Conservation (phyloP, 2,113 vertebrate species). For the human (Homo sapiens) region GRCh38 chr7:82298501-82299000, state of each 20-base stretch:
- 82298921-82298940: too few species aligned
- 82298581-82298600: neutral
- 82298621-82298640: neutral
- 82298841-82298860: too few species aligned
- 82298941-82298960: too few species aligned
- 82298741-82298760: neutral
- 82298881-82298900: too few species aligned
- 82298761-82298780: neutral
- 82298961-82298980: too few species aligned
- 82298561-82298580: neutral
- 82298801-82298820: too few species aligned
- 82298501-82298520: constrained; percentile 17
- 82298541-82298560: neutral
- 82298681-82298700: neutral
- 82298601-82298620: neutral
- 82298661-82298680: neutral
- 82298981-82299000: too few species aligned
- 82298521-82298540: neutral
- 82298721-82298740: neutral
- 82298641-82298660: neutral
- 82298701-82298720: neutral
- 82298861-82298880: too few species aligned
- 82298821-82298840: too few species aligned
- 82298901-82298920: too few species aligned
- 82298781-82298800: too few species aligned